These are phyloP conservation scores for Deroplatys truncata DNA, from an alignment of 2,888 invertebrate genomes.

Conservation along the genomic window DNA sequence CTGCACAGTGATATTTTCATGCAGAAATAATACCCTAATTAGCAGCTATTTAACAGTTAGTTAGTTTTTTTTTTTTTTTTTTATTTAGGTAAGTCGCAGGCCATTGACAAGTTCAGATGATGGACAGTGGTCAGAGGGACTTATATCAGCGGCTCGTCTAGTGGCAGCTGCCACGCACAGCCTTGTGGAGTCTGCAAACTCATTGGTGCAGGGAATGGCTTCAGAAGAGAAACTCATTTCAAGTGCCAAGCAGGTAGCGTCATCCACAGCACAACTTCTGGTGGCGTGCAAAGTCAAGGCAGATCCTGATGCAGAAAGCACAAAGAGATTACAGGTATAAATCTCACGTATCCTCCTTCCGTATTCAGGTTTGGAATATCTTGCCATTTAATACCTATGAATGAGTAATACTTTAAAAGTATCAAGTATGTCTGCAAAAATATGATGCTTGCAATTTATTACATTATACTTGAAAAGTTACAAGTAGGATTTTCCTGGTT, in stretches of 20 bases:
- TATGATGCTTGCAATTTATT: too few relatives aligned
- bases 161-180: constrained; percentile 98
- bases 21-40: too few relatives aligned
- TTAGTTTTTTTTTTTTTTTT: background rate
- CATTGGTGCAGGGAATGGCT: constrained; percentile 86
- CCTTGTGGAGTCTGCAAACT: constrained; percentile 96
- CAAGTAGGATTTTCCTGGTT: too few relatives aligned
- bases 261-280: constrained; percentile 93
- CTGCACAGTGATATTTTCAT: too few relatives aligned
- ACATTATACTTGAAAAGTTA: too few relatives aligned
- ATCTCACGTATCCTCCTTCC: background rate
- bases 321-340: constrained; percentile 68
- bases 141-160: constrained; percentile 90
- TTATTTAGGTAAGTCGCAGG: constrained; percentile 63
- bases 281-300: constrained; percentile 99
- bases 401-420: too few relatives aligned
- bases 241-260: constrained; percentile 93
- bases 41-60: too few relatives aligned
- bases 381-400: too few relatives aligned
- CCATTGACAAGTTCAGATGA: constrained; percentile 86
- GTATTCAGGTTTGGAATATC: too few relatives aligned
- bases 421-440: too few relatives aligned
- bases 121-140: constrained; percentile 97
- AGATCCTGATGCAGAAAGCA: constrained; percentile 91
- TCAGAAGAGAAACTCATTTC: constrained; percentile 95